Evolutionary conservation across 2,888 invertebrate species (phyloP).

Genomic region (Theodoxus fluviatilis): DNA sequence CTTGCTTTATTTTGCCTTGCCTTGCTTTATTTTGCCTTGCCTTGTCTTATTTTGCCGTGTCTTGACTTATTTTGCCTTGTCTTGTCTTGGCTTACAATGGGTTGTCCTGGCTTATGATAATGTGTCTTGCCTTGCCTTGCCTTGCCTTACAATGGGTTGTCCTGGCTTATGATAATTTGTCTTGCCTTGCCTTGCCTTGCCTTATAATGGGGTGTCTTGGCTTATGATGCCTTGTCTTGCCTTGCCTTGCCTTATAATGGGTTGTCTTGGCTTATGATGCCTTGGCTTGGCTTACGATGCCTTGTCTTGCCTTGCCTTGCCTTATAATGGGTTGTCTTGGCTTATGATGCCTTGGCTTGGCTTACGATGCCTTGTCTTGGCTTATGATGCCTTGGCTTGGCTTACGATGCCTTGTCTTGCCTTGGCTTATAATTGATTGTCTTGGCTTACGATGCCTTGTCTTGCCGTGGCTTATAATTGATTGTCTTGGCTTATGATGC

Average conservation of each 20-base stretch:
- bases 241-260: slow-evolving; percentile 9
- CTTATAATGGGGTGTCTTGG: not conserved
- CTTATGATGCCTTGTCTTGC: slow-evolving; percentile 5
- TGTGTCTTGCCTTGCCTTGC: not conserved
- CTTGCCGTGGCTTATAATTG: too few relatives aligned
- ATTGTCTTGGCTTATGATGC: too few relatives aligned
- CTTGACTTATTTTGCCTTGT: not conserved
- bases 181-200: slow-evolving; percentile 17
- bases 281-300: not conserved
- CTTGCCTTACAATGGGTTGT: not conserved
- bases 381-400: too few relatives aligned
- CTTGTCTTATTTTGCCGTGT: not conserved
- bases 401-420: too few relatives aligned
- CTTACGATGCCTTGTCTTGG: too few relatives aligned
- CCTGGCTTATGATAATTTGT: not conserved
- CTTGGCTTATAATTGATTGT: too few relatives aligned
- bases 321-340: too few relatives aligned
- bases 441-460: too few relatives aligned
- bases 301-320: too few relatives aligned
- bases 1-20: not conserved
- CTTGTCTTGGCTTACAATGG: slow-evolving; percentile 1
- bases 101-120: not conserved
- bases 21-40: not conserved
- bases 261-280: not conserved
- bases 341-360: too few relatives aligned